Evolutionary conservation across 2,113 vertebrate species (phyloP).

Genomic region (Phylloscopus trochiloides): DNA sequence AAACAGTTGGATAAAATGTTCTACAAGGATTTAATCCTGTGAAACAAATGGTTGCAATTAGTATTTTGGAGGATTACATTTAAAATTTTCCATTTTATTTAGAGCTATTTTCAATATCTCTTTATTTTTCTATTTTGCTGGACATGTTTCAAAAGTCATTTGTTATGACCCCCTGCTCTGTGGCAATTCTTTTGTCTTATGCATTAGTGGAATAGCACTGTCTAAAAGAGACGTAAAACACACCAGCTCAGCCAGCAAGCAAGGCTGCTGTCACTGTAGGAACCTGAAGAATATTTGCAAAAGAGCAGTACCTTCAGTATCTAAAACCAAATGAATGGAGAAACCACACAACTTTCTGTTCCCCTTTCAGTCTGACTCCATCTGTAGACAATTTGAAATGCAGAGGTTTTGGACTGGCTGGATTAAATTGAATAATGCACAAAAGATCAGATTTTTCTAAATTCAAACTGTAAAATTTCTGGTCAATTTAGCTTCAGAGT

Average conservation of each 20-base stretch:
- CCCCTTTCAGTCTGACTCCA: background rate
- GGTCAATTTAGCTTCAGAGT: background rate
- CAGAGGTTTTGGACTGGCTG: background rate
- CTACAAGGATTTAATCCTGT: slow-evolving; percentile 23
- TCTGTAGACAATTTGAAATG: background rate
- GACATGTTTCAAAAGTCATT: slow-evolving; percentile 28
- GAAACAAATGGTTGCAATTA: slow-evolving; percentile 53
- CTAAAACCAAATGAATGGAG: background rate
- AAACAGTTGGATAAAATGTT: background rate
- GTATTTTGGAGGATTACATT: background rate
- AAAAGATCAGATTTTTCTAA: background rate
- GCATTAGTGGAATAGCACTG: background rate
- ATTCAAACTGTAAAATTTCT: background rate
- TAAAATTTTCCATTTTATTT: slow-evolving; percentile 37
- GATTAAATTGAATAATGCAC: background rate
- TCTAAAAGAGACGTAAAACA: slow-evolving; percentile 23
- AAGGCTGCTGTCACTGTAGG: background rate
- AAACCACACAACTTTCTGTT: background rate
- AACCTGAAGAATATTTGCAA: background rate
- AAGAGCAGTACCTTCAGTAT: background rate
- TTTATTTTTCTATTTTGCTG: slow-evolving; percentile 11
- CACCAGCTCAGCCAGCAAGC: background rate
- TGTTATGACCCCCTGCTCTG: background rate
- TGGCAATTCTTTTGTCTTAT: slow-evolving; percentile 28
- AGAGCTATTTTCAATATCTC: background rate